These are phyloP conservation scores for Drosophila saltans DNA, from an alignment of 1,140 invertebrate species.

Conservation along the genomic window DNA sequence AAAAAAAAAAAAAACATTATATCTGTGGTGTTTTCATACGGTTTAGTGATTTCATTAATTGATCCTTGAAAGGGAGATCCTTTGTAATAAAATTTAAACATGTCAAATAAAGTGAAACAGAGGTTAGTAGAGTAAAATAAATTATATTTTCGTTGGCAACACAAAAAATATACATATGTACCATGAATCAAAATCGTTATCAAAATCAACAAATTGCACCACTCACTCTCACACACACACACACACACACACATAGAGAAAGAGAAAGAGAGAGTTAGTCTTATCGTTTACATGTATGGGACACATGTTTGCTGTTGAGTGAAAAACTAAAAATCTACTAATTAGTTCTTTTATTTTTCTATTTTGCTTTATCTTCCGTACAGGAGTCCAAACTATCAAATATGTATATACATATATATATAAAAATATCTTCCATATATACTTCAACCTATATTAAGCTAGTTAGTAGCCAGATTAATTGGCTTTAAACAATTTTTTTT, in stretches of 20 bases:
- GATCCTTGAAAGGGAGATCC: not conserved
- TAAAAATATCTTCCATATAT: too few species aligned
- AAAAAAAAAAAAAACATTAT: too few species aligned
- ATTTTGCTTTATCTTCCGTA: not conserved
- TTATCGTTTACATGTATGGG: not conserved
- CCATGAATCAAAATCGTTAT: not conserved
- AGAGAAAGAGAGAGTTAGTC: not conserved
- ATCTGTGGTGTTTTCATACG: too few species aligned
- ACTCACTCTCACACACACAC: not conserved
- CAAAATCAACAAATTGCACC: conserved; percentile 11
- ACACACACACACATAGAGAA: too few species aligned
- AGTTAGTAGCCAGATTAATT: not conserved
- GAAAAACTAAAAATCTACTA: too few species aligned
- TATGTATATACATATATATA: too few species aligned
- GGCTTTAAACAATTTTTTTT: not conserved
- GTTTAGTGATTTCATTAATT: too few species aligned
- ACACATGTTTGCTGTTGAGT: not conserved
- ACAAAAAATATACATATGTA: not conserved
- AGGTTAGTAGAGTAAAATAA: not conserved
- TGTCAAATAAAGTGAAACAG: conserved; percentile 7
- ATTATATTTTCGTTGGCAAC: not conserved
- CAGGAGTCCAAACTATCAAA: not conserved
- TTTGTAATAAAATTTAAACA: not conserved
- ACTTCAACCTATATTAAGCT: too few species aligned
- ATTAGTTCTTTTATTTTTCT: too few species aligned